Conservation (phyloP, 2,888 invertebrate genomes). For the Incurvaria masculella region DNA sequence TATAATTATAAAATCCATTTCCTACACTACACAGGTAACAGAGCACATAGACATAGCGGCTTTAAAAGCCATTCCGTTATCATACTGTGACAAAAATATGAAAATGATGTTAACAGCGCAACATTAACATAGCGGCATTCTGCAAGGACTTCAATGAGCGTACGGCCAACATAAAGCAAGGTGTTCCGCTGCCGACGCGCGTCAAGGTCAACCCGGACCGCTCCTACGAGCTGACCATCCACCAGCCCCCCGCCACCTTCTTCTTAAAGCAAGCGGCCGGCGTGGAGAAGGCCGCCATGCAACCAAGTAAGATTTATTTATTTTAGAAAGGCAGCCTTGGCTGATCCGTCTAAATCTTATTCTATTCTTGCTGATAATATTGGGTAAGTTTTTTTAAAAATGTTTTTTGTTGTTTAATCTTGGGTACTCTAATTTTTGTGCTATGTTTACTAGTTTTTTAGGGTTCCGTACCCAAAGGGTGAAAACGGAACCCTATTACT, state of each 20-base stretch:
- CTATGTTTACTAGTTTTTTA: no score
- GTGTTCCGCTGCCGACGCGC: conserved; percentile 83
- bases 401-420: not conserved
- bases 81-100: not conserved
- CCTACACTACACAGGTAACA: no score
- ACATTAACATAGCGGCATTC: conserved; percentile 93
- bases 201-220: conserved; percentile 84
- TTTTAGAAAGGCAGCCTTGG: no score
- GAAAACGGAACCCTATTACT: no score
- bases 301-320: conserved; percentile 29
- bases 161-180: conserved; percentile 85
- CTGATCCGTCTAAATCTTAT: no score
- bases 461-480: no score
- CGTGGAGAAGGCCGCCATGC: conserved; percentile 76
- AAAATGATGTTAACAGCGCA: conserved; percentile 63
- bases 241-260: conserved; percentile 85
- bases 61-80: not conserved
- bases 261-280: conserved; percentile 96
- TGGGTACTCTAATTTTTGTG: no score
- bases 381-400: not conserved
- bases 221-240: conserved; percentile 73
- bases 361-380: no score
- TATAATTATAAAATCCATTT: no score
- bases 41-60: no score
- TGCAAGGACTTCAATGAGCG: conserved; percentile 97